A percentile compares a stretch with the other conserved stretches of the same genome.
These are phyloP conservation scores for Yponomeuta plumbellus DNA, from an alignment of 2,888 invertebrate genomes.

Conservation along the genomic window DNA sequence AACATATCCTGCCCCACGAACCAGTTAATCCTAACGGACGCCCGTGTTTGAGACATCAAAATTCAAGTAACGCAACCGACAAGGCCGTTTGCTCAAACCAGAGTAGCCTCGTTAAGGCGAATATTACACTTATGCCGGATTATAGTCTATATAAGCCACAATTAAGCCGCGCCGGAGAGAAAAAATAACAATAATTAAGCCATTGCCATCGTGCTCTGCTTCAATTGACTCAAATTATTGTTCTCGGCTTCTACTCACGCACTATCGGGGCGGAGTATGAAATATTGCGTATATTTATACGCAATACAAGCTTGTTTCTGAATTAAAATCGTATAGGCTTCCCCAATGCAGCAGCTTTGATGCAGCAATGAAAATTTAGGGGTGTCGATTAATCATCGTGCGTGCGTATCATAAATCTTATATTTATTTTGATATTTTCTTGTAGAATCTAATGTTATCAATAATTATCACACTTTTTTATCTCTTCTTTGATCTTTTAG, in stretches of 20 bases:
- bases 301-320: no score
- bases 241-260: neutral
- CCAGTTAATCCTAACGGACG: neutral
- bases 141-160: slow-evolving; percentile 49
- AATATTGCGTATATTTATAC: no score
- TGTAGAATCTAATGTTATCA: no score
- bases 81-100: slow-evolving; percentile 11
- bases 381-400: no score
- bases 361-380: no score
- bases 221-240: slow-evolving; percentile 8
- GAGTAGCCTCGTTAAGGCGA: slow-evolving; percentile 46
- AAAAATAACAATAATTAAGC: slow-evolving; percentile 64
- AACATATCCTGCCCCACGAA: neutral
- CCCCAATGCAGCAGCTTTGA: no score
- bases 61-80: slow-evolving; percentile 8
- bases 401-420: no score
- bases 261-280: neutral
- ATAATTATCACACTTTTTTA: no score
- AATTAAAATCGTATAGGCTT: no score
- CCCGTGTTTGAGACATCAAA: slow-evolving; percentile 12
- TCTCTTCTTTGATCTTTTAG: no score
- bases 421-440: no score
- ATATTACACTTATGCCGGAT: slow-evolving; percentile 46
- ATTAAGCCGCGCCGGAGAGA: slow-evolving; percentile 47
- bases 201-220: slow-evolving; percentile 27